These are phyloP conservation scores for Homarus americanus DNA, from an alignment of 1,140 invertebrate species.

Conservation along the genomic window DNA sequence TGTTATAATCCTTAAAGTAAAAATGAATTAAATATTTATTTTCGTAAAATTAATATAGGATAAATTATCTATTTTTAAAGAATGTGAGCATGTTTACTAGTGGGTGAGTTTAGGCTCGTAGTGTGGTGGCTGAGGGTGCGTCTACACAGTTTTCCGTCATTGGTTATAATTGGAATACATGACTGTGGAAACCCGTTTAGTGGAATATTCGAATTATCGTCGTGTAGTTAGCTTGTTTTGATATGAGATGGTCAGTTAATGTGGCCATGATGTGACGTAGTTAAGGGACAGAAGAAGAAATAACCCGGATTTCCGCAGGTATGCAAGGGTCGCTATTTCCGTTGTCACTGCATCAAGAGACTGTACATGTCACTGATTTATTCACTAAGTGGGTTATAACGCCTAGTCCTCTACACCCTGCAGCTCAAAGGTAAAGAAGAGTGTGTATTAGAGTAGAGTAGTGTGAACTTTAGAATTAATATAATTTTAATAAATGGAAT, in stretches of 20 bases:
- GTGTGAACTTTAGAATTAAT: too few species aligned
- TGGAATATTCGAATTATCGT: background rate
- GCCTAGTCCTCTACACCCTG: too few species aligned
- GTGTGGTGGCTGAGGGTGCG: background rate
- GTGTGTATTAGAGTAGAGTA: background rate
- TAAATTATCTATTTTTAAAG: background rate
- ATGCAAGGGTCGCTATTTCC: background rate
- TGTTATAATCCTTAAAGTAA: too few species aligned
- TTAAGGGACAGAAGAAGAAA: background rate
- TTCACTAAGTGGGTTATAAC: background rate
- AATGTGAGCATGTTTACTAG: background rate
- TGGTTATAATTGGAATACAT: constrained; percentile 12
- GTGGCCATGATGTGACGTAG: background rate
- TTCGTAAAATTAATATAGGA: background rate
- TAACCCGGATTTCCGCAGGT: constrained; percentile 4
- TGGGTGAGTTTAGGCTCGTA: background rate
- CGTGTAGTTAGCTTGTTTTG: background rate
- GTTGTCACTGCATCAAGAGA: background rate
- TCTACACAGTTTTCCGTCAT: background rate
- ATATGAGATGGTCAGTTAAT: background rate
- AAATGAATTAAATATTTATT: background rate
- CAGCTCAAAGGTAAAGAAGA: background rate
- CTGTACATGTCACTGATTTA: background rate
- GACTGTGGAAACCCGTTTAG: background rate
- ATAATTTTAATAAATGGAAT: background rate